Evolutionary conservation across 2,888 invertebrate species (phyloP).

Genomic region (Zootermopsis nevadensis): DNA sequence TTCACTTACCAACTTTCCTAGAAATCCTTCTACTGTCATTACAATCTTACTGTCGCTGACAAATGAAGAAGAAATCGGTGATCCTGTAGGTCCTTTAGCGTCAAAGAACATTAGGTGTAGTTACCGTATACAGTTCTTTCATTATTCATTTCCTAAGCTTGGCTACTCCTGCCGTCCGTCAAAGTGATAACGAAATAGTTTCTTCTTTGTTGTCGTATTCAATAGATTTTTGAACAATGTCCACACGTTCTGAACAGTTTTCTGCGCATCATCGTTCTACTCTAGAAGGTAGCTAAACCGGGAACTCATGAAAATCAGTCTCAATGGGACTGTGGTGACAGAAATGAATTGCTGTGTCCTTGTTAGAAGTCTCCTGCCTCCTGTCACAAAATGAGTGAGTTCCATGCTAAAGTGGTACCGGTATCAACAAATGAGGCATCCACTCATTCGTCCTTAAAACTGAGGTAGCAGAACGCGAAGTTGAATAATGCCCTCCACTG

Average conservation of each 20-base stretch:
- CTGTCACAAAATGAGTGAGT: background rate
- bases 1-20: background rate
- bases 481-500: too few relatives aligned
- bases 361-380: background rate
- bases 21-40: background rate
- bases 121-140: background rate
- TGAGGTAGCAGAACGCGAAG: too few relatives aligned
- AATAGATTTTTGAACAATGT: background rate
- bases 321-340: slow-evolving; percentile 3
- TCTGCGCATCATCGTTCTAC: background rate
- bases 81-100: background rate
- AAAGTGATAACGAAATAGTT: background rate
- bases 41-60: background rate
- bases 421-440: background rate
- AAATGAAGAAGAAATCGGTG: background rate
- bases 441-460: too few relatives aligned
- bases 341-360: slow-evolving; percentile 16
- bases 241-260: background rate
- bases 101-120: background rate
- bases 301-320: background rate
- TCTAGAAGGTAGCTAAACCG: background rate
- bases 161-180: too few relatives aligned
- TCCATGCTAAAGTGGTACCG: background rate
- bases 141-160: background rate
- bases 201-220: too few relatives aligned